Evolutionary conservation across 2,113 vertebrate genomes (phyloP), one percentile per base, ranked within the genome.

Genomic region (Apteryx mantelli): DNA sequence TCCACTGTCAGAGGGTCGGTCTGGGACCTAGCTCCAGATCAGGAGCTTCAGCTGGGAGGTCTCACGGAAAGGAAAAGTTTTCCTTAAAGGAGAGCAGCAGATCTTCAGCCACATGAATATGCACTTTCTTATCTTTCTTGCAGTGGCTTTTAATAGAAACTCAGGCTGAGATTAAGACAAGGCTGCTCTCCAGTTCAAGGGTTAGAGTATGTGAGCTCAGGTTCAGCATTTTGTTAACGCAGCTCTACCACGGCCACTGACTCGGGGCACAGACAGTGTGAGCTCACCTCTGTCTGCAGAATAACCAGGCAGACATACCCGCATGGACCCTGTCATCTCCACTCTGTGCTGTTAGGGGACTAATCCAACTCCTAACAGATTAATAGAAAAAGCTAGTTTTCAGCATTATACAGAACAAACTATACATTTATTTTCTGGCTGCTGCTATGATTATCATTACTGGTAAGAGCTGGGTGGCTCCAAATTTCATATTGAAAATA

Each of bases 191-290:
- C 40, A 4, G 55, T 6, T 44, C 0, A 5, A 36, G 52, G 69
- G 40, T 44, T 18, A 32, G 48, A 4, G 21, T 4, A 0, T 2
- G 3, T 5, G 16, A 22, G 58, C 1, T 13, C 56, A 32, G 22
- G 22, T 28, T 32, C n/a, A 13, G 38, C 26, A 1, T 24, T 71
- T 34, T 1, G 0, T 2, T 8, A 73, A n/a, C 32, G 3, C 2
- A 3, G 56, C 16, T 2, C 21, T 28, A 21, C 25, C 0, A 10
- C 17, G 32, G 56, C 56, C 56, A 11, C 32, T 18, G 32, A 9
- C 28, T 32, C 5, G 56, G 56, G 56, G 30, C 56, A 58, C 16
- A 48, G 18, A 19, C 46, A 48, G 46, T 18, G 12, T 19, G 46
- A 28, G 18, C 14, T 66, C 50, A 12, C 13, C 21, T 70, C 64